A percentile compares a stretch with the other conserved stretches of the same genome.
These are phyloP conservation scores for Pygoscelis adeliae DNA, from an alignment of 2,113 vertebrate species.

Conservation along the genomic window DNA sequence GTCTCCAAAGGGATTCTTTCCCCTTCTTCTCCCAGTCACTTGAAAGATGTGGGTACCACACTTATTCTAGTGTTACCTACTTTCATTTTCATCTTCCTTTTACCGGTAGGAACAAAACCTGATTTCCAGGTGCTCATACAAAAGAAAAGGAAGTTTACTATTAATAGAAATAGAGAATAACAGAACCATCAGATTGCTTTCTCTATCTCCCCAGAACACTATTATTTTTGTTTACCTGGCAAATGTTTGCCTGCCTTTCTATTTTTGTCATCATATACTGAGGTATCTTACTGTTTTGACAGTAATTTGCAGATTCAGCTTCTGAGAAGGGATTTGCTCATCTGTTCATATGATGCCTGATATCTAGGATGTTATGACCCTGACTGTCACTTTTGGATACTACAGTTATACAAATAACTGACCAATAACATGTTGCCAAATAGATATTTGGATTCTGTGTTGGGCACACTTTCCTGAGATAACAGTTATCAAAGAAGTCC, in stretches of 20 bases:
- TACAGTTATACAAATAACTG: not conserved
- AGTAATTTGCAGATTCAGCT: not conserved
- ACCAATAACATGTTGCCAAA: not conserved
- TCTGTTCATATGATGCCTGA: not conserved
- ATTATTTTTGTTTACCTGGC: not conserved
- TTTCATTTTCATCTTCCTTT: not conserved
- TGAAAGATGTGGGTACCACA: not conserved
- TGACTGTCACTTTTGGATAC: not conserved
- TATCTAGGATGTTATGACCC: not conserved
- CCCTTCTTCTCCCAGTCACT: not conserved
- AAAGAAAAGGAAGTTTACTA: not conserved
- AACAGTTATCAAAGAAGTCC: not conserved
- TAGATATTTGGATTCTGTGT: not conserved
- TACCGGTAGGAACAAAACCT: not conserved
- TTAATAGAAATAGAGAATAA: not conserved
- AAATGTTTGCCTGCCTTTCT: not conserved
- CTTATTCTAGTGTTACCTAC: not conserved
- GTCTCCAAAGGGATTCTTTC: not conserved
- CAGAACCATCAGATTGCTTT: not conserved
- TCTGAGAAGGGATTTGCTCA: not conserved
- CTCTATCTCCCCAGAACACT: not conserved
- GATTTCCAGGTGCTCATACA: not conserved
- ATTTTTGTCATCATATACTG: not conserved
- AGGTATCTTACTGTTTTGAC: not conserved
- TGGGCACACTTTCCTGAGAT: not conserved